Percentiles rank a stretch among this genome's conserved stretches.
Conservation (phyloP, 1,140 invertebrate genomes). For the Campoletis sonorensis region DNA sequence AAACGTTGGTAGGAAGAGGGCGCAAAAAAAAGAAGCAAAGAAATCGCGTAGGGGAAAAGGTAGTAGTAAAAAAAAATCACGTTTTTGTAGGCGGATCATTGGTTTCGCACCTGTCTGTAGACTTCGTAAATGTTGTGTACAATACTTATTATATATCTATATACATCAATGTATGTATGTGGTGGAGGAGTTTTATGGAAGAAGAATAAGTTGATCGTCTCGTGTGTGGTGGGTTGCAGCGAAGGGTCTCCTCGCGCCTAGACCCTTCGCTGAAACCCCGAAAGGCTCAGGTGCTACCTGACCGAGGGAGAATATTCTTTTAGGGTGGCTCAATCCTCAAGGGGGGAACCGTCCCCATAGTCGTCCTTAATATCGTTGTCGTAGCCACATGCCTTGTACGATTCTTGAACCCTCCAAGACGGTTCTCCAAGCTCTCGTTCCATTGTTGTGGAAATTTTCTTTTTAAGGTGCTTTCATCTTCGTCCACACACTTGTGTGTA, state of each 20-base stretch:
- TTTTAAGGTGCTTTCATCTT: slow-evolving; percentile 48
- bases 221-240: no score
- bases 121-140: background rate
- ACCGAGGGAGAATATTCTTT: slow-evolving; percentile 53
- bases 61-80: background rate
- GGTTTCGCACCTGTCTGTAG: slow-evolving; percentile 1
- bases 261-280: slow-evolving; percentile 20
- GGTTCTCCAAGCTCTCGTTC: slow-evolving; percentile 57
- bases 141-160: background rate
- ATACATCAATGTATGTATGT: background rate
- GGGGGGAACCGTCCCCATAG: slow-evolving; percentile 58
- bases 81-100: slow-evolving; percentile 2
- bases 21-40: background rate
- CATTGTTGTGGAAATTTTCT: slow-evolving; percentile 71
- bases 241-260: no score
- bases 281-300: slow-evolving; percentile 70
- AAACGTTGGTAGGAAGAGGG: background rate
- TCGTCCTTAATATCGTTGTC: slow-evolving; percentile 13
- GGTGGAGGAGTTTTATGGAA: no score
- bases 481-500: background rate
- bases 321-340: background rate
- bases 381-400: background rate
- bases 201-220: no score
- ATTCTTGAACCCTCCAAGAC: slow-evolving; percentile 56
- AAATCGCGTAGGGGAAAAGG: background rate